Evolutionary conservation across 2,797 vertebrate genomes (phyloP).

Genomic region (Anguilla megastoma): DNA sequence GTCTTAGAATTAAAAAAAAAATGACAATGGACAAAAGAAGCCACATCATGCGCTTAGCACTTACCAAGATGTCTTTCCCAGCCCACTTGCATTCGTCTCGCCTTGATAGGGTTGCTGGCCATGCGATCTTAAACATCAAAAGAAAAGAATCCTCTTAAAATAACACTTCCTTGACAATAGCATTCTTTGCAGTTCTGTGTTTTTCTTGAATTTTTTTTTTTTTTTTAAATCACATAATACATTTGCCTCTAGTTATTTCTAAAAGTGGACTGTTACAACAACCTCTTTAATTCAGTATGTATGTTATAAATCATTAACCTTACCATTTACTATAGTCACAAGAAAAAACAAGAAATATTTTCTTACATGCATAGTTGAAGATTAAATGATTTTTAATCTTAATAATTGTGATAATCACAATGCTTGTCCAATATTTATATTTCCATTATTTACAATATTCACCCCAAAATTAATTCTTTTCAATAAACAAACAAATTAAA

Average conservation of each 20-base stretch:
- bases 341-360: not conserved
- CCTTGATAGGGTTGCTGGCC: slow-evolving; percentile 92
- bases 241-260: not conserved
- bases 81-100: slow-evolving; percentile 98
- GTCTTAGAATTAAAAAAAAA: not conserved
- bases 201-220: not conserved
- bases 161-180: not conserved
- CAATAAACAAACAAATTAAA: slow-evolving; percentile 24
- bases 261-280: not conserved
- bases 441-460: slow-evolving; percentile 36
- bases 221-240: not conserved
- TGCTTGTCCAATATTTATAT: slow-evolving; percentile 35
- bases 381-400: not conserved
- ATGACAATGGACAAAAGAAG: not conserved
- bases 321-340: not conserved
- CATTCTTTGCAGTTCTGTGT: not conserved
- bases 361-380: not conserved
- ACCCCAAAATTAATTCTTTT: not conserved
- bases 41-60: slow-evolving; percentile 47
- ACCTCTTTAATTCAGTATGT: not conserved
- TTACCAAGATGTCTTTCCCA: slow-evolving; percentile 94
- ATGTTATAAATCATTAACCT: not conserved
- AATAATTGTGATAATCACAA: slow-evolving; percentile 39
- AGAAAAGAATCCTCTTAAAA: slow-evolving; percentile 40
- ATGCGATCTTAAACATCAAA: slow-evolving; percentile 79